phyloP scores from a whole-genome alignment of 2,113 vertebrate genomes.

The Chaetodon trifascialis region DNA sequence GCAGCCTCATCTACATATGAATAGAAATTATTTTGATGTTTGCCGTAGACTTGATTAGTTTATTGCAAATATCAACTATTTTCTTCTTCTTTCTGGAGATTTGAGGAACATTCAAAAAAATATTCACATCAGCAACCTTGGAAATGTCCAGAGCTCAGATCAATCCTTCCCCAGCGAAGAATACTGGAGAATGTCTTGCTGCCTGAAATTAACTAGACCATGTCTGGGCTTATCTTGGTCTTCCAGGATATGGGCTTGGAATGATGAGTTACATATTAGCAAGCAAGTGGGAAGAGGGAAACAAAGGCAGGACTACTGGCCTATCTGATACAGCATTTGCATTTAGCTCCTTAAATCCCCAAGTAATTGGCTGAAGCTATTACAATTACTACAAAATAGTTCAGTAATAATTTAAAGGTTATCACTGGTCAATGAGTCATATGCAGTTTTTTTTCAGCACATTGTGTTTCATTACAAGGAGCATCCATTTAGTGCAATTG shows the following conservation, averaged over 20 bases:
- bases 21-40: conserved; percentile 44
- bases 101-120: background rate
- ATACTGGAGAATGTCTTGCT: conserved; percentile 58
- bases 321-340: conserved; percentile 37
- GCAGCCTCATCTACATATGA: conserved; percentile 47
- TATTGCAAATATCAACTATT: background rate
- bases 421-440: conserved; percentile 42
- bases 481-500: background rate
- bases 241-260: conserved; percentile 54
- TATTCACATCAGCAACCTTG: background rate
- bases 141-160: conserved; percentile 31
- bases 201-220: conserved; percentile 66
- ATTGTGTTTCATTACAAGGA: background rate
- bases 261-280: conserved; percentile 75
- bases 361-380: conserved; percentile 42
- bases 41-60: background rate
- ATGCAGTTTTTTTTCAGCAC: background rate
- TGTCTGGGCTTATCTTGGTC: conserved; percentile 69
- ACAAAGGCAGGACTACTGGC: conserved; percentile 34
- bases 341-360: conserved; percentile 42
- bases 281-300: conserved; percentile 40
- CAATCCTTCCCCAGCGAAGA: conserved; percentile 42
- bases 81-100: background rate
- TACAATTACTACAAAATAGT: conserved; percentile 40
- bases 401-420: conserved; percentile 42